phyloP scores from a whole-genome alignment of 2,113 vertebrate genomes.

The Noctilio leporinus region DNA sequence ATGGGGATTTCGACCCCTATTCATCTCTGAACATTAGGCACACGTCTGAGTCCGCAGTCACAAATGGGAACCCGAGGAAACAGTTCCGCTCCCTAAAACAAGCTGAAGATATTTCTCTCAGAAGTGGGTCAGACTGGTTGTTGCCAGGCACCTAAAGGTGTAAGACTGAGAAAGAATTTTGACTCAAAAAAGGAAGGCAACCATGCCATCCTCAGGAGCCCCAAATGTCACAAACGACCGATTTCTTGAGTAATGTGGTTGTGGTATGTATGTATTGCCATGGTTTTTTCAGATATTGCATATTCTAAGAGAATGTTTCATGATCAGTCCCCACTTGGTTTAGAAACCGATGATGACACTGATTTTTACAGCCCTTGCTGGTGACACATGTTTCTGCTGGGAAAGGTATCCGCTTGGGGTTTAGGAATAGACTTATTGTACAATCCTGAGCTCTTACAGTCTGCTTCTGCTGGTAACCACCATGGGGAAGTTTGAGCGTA shows the following conservation, averaged over 20 bases:
- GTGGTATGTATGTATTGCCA: not conserved
- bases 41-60: not conserved
- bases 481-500: not conserved
- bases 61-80: not conserved
- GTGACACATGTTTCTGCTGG: conserved; percentile 1
- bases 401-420: not conserved
- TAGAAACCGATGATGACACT: conserved; percentile 21
- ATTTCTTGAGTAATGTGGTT: not conserved
- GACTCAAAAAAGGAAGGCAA: conserved; percentile 44
- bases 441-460: not conserved
- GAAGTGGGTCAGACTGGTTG: conserved; percentile 22
- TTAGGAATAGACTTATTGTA: not conserved
- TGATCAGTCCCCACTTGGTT: not conserved
- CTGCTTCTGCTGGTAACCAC: not conserved
- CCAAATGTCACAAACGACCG: conserved; percentile 10
- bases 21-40: not conserved
- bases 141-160: not conserved
- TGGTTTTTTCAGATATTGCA: not conserved
- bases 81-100: not conserved
- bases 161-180: conserved; percentile 50
- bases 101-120: not conserved
- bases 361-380: not conserved
- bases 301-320: not conserved
- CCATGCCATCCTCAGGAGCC: not conserved
- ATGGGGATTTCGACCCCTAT: not conserved